Conservation (phyloP, 2,888 invertebrate species). For the Peribatodes rhomboidaria region DNA sequence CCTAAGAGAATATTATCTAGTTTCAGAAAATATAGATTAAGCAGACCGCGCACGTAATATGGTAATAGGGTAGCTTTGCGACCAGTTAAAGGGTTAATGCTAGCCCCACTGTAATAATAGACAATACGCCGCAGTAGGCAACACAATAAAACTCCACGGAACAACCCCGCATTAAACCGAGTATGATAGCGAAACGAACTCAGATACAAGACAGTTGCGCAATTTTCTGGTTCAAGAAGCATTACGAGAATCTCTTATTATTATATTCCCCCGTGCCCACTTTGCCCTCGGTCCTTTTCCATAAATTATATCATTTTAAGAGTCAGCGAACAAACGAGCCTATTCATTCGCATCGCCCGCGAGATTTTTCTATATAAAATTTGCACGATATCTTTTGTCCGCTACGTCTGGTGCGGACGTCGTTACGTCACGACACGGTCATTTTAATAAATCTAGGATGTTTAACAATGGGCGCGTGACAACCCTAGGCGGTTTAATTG, state of each 20-base stretch:
- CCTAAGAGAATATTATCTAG: background rate
- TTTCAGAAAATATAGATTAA: background rate
- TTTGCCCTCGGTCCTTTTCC: slow-evolving; percentile 49
- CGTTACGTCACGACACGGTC: slow-evolving; percentile 59
- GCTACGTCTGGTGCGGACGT: slow-evolving; percentile 60
- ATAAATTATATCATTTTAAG: slow-evolving; percentile 66
- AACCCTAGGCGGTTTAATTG: slow-evolving; percentile 69
- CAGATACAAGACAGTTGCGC: slow-evolving; percentile 58
- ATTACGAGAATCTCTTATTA: slow-evolving; percentile 60
- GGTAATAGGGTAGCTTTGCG: background rate
- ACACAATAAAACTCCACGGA: slow-evolving; percentile 37
- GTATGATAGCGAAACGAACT: slow-evolving; percentile 52
- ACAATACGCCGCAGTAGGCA: slow-evolving; percentile 32
- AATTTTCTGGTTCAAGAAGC: slow-evolving; percentile 61
- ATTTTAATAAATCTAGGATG: slow-evolving; percentile 59
- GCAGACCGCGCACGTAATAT: slow-evolving; percentile 5
- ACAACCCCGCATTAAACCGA: slow-evolving; percentile 42
- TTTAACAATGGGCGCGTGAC: slow-evolving; percentile 59
- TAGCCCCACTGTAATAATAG: slow-evolving; percentile 29
- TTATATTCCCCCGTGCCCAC: slow-evolving; percentile 54
- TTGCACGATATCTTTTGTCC: slow-evolving; percentile 54
- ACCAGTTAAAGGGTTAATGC: slow-evolving; percentile 6
- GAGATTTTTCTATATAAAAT: slow-evolving; percentile 54
- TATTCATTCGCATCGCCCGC: slow-evolving; percentile 56
- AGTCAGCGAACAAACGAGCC: slow-evolving; percentile 61